Evolutionary conservation across 2,888 invertebrate genomes (phyloP).

Genomic region (Tholera decimalis): DNA sequence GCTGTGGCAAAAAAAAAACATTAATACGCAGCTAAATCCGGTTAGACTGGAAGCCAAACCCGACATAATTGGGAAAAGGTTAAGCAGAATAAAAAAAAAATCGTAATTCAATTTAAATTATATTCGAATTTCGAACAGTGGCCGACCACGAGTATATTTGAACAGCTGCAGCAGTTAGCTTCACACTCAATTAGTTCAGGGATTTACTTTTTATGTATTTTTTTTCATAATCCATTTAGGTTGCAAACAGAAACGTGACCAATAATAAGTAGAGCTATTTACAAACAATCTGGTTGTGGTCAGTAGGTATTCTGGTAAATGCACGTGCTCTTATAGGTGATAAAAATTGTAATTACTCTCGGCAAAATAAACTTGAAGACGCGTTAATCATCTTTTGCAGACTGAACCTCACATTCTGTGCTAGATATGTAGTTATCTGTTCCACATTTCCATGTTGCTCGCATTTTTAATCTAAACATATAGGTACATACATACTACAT

Average conservation of each 20-base stretch:
- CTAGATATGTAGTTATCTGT: slow-evolving; percentile 37
- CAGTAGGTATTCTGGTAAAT: slow-evolving; percentile 5
- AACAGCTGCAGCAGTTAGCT: not conserved
- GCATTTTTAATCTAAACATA: slow-evolving; percentile 22
- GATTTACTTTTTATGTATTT: slow-evolving; percentile 19
- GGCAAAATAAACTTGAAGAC: not conserved
- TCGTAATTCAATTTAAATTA: too few relatives aligned
- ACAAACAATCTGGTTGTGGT: slow-evolving; percentile 17
- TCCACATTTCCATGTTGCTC: slow-evolving; percentile 23
- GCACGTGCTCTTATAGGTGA: not conserved
- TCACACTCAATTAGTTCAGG: not conserved
- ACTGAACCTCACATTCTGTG: slow-evolving; percentile 16
- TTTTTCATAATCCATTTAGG: not conserved
- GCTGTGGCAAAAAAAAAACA: too few relatives aligned
- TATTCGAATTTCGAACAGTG: too few relatives aligned
- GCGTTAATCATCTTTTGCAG: slow-evolving; percentile 10
- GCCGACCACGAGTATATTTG: too few relatives aligned
- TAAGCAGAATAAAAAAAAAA: too few relatives aligned
- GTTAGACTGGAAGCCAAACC: too few relatives aligned
- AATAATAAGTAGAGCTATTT: slow-evolving; percentile 1
- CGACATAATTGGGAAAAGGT: too few relatives aligned
- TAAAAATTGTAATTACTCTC: not conserved
- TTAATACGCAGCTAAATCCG: too few relatives aligned
- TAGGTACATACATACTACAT: too few relatives aligned
- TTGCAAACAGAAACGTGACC: slow-evolving; percentile 24